These are phyloP conservation scores for Hylyphantes graminicola DNA, from an alignment of 1,140 invertebrate genomes.

Conservation along the genomic window DNA sequence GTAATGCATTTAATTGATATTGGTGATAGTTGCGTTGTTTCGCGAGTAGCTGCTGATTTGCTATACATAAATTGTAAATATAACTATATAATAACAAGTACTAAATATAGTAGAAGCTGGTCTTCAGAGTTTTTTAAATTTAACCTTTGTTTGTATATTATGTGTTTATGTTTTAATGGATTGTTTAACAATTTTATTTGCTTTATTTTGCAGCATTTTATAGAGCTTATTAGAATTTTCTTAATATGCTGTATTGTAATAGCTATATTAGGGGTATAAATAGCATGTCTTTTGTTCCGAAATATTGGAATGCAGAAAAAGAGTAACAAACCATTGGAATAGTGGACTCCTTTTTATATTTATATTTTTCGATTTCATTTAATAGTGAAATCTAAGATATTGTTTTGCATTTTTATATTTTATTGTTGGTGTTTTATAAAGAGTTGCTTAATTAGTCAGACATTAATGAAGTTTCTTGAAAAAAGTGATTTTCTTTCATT, in stretches of 20 bases:
- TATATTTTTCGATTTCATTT: too few species aligned
- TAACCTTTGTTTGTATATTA: slow-evolving; percentile 39
- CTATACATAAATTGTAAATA: slow-evolving; percentile 35
- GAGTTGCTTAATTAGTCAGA: too few species aligned
- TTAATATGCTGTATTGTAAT: slow-evolving; percentile 33
- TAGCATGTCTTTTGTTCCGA: too few species aligned
- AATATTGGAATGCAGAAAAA: too few species aligned
- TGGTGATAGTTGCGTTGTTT: slow-evolving; percentile 36
- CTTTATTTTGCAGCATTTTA: slow-evolving; percentile 29
- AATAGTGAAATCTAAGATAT: too few species aligned
- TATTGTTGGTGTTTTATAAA: too few species aligned
- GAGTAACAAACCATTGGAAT: too few species aligned
- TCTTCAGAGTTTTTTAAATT: slow-evolving; percentile 42
- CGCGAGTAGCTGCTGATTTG: slow-evolving; percentile 20
- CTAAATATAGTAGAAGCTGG: slow-evolving; percentile 45
- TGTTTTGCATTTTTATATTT: too few species aligned
- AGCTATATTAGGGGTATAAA: background rate
- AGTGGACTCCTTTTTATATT: too few species aligned
- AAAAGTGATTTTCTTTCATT: too few species aligned
- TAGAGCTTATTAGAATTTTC: slow-evolving; percentile 43
- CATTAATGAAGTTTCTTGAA: too few species aligned
- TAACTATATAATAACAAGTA: slow-evolving; percentile 22
- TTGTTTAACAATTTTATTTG: slow-evolving; percentile 33
- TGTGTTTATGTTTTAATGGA: slow-evolving; percentile 38
- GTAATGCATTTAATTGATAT: slow-evolving; percentile 24